A percentile compares a stretch with the other conserved stretches of the same genome.
phyloP scores from a whole-genome alignment of 2,888 invertebrate species.

The Torymus texanus region DNA sequence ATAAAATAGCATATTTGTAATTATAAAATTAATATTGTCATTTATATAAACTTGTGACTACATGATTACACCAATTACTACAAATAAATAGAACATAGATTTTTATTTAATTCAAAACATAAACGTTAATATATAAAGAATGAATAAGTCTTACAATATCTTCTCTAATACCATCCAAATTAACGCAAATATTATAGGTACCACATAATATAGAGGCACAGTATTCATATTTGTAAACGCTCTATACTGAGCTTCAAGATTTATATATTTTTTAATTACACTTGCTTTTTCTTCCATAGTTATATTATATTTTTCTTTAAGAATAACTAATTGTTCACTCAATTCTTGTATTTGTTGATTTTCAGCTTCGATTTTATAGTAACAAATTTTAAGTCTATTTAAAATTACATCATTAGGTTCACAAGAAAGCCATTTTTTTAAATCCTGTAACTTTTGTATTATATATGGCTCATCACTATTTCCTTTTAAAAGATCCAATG shows the following conservation, averaged over 20 bases:
- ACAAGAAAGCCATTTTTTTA: constrained; percentile 68
- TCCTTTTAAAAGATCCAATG: constrained; percentile 64
- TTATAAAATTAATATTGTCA: too few relatives aligned
- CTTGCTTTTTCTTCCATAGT: constrained; percentile 80
- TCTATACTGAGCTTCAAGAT: constrained; percentile 79
- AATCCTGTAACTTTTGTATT: constrained; percentile 65
- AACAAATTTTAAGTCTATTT: constrained; percentile 65
- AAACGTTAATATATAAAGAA: constrained; percentile 31
- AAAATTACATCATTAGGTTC: constrained; percentile 66
- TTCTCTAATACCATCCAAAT: constrained; percentile 79
- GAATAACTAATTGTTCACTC: constrained; percentile 84
- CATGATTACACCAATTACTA: too few relatives aligned
- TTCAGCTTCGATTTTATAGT: constrained; percentile 70
- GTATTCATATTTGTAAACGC: constrained; percentile 79
- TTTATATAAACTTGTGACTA: too few relatives aligned
- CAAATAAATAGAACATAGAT: constrained; percentile 7
- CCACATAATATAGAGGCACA: constrained; percentile 79
- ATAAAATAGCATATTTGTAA: too few relatives aligned
- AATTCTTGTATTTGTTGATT: constrained; percentile 80
- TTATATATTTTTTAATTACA: constrained; percentile 79
- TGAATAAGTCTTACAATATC: constrained; percentile 66
- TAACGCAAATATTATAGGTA: constrained; percentile 78
- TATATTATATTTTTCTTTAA: constrained; percentile 84
- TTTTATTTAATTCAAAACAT: constrained; percentile 36
- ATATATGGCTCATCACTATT: constrained; percentile 64